A percentile compares a stretch with the other conserved stretches of the same genome.
phyloP scores from a whole-genome alignment of 2,113 vertebrate genomes.

The Xiphorhynchus elegans region DNA sequence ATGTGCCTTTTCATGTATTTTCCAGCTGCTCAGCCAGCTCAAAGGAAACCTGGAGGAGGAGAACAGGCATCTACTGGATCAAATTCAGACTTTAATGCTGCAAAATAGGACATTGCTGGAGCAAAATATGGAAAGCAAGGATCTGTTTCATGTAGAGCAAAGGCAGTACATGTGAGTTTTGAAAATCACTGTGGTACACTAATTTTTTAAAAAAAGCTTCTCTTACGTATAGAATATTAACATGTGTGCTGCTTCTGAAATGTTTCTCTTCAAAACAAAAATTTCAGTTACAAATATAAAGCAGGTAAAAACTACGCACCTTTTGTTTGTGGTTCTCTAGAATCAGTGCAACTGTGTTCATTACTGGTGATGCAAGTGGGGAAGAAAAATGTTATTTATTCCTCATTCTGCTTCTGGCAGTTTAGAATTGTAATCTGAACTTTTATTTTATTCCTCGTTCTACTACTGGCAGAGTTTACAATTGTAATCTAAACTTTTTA shows the following conservation, averaged over 20 bases:
- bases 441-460: not conserved
- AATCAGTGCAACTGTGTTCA: not conserved
- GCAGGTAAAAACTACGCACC: not conserved
- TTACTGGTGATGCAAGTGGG: not conserved
- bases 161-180: conserved; percentile 95
- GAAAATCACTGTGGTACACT: not conserved
- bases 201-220: not conserved
- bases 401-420: not conserved
- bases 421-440: not conserved
- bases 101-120: conserved; percentile 96
- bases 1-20: conserved; percentile 46
- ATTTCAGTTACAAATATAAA: not conserved
- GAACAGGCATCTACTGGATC: conserved; percentile 95
- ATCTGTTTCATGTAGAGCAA: conserved; percentile 97
- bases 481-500: not conserved
- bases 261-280: not conserved
- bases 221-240: not conserved
- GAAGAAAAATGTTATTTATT: not conserved
- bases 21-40: conserved; percentile 93
- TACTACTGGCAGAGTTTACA: not conserved
- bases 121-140: conserved; percentile 99
- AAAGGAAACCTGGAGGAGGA: conserved; percentile 99
- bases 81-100: conserved; percentile 98
- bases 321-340: not conserved
- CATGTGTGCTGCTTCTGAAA: not conserved